Evolutionary conservation across 2,113 vertebrate genomes (phyloP), one percentile per base, ranked within the genome.

Genomic region (Pluvianellus socialis): DNA sequence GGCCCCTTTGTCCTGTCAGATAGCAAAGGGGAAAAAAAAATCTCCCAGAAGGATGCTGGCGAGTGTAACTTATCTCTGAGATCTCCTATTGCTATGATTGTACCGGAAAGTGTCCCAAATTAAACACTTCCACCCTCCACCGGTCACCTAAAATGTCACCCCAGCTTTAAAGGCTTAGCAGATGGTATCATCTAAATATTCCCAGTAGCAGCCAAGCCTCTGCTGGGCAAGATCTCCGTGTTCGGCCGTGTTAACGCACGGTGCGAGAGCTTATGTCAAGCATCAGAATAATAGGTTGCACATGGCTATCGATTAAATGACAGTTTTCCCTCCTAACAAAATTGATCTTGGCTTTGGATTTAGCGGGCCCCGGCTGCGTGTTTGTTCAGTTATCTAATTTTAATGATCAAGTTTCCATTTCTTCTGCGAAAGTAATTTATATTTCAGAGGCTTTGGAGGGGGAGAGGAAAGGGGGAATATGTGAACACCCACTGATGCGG

Each of bases 91-190:
- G 42, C 83, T 49, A 4, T 7, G 21, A 65, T 56, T 79, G 88
- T 73, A 65, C 76, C 8, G 38, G 85, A 79, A 95, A 86, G 71
- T 53, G 87, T 62, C 90, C 90, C 50, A 11, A 93, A 92, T 94
- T 75, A 86, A 91, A 92, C 67, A 72, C 68, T 94, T 97, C 94
- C 94, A 67, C 79, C 84, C 96, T 95, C 91, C 87, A 83, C 42
- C 62, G 92, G 92, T 94, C 95, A n/a, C 94, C 91, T 72, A 45
- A 40, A 80, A 53, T 49, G 63, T 94, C 90, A 82, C 86, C 83
- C 74, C 28, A 6, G 93, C 92, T 96, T 86, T 81, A 42, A 72
- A 72, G 79, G 96, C 86, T 95, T 95, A 92, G 94, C 77, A 88
- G 92, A 92, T 95, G 91, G 72, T 79, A 58, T 52, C 90, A 23